These are phyloP conservation scores for Thinocorus orbignyianus DNA, from an alignment of 2,113 vertebrate genomes.

Conservation along the genomic window DNA sequence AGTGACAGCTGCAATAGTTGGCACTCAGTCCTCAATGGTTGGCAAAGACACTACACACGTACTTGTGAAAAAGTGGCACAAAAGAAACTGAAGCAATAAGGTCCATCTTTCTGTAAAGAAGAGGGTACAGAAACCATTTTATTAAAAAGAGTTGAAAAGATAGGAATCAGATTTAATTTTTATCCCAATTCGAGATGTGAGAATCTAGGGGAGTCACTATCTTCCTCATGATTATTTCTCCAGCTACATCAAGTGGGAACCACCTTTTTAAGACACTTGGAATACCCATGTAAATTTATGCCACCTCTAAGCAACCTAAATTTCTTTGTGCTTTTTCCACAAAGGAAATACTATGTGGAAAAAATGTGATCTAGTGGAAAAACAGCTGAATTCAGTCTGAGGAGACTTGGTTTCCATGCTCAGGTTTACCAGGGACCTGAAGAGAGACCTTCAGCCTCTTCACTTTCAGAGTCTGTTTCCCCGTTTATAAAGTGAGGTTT, in stretches of 20 bases:
- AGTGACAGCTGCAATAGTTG: conserved; percentile 36
- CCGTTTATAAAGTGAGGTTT: neutral
- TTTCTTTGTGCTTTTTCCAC: neutral
- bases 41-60: neutral
- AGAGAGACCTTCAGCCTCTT: neutral
- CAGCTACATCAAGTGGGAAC: neutral
- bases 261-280: neutral
- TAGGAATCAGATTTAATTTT: neutral
- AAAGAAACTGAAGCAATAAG: neutral
- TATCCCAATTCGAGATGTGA: neutral
- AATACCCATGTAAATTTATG: neutral
- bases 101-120: neutral
- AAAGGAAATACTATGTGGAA: neutral
- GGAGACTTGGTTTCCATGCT: neutral
- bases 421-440: neutral
- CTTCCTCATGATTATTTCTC: neutral
- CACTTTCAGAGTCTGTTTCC: neutral
- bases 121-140: neutral
- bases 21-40: neutral
- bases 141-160: neutral
- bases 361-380: neutral
- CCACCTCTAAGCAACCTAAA: neutral
- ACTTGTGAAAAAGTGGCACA: neutral
- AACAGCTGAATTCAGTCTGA: neutral
- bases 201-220: neutral